Conservation (phyloP, 2,888 invertebrate genomes). For the Eledona agricola region DNA sequence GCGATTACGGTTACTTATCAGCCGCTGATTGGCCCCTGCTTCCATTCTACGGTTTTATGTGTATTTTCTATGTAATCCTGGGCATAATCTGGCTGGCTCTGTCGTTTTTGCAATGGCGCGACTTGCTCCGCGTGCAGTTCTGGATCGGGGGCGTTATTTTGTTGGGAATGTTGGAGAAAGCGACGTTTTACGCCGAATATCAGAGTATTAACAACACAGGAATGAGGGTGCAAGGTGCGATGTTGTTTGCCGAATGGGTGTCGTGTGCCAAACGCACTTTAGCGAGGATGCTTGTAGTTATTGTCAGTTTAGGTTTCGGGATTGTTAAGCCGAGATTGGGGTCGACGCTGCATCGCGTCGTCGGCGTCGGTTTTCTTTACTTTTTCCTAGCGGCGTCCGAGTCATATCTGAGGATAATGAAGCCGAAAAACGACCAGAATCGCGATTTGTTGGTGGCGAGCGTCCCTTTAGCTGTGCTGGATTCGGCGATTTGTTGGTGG, state of each 20-base stretch:
- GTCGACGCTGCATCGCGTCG: slow-evolving; percentile 86
- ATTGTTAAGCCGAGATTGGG: slow-evolving; percentile 94
- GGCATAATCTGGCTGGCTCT: slow-evolving; percentile 85
- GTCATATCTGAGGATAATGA: slow-evolving; percentile 80
- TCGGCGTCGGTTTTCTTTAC: slow-evolving; percentile 84
- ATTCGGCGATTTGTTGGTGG: slow-evolving; percentile 94
- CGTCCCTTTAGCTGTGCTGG: slow-evolving; percentile 86
- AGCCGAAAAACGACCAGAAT: slow-evolving; percentile 68
- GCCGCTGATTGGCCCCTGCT: slow-evolving; percentile 90
- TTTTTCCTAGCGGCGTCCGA: slow-evolving; percentile 87
- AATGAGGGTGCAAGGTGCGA: slow-evolving; percentile 71
- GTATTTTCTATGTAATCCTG: slow-evolving; percentile 83
- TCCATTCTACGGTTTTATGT: slow-evolving; percentile 91
- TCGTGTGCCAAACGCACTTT: slow-evolving; percentile 91
- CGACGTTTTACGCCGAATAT: slow-evolving; percentile 91
- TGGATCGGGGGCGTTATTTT: slow-evolving; percentile 95
- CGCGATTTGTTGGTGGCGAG: slow-evolving; percentile 73
- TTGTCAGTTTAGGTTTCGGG: slow-evolving; percentile 94
- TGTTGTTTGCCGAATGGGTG: slow-evolving; percentile 88
- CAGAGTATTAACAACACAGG: slow-evolving; percentile 78
- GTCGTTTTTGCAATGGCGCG: slow-evolving; percentile 88
- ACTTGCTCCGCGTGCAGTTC: slow-evolving; percentile 90
- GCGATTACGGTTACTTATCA: slow-evolving; percentile 83
- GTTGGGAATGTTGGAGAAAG: slow-evolving; percentile 86
- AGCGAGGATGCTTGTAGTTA: slow-evolving; percentile 92